Evolutionary conservation across 1,140 invertebrate species (phyloP).

Genomic region (Eueides isabella): DNA sequence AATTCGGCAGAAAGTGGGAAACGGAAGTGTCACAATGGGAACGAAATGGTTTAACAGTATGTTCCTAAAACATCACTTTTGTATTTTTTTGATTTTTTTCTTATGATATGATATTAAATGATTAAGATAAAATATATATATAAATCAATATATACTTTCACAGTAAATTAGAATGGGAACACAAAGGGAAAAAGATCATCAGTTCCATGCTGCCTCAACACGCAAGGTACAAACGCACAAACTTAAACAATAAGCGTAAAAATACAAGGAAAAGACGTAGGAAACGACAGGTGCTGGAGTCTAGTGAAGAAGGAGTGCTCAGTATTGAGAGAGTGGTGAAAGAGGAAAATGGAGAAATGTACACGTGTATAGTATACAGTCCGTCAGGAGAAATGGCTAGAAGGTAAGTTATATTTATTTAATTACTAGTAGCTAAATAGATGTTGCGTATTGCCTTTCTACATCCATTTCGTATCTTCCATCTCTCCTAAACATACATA

Average conservation of each 20-base stretch:
- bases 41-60: too few species aligned
- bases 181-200: constrained; percentile 73
- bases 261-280: constrained; percentile 54
- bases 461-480: too few species aligned
- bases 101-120: too few species aligned
- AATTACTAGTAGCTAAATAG: too few species aligned
- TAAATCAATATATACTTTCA: constrained; percentile 30
- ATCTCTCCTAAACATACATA: too few species aligned
- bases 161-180: constrained; percentile 80
- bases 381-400: constrained; percentile 89
- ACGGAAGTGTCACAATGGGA: too few species aligned
- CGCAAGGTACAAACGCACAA: constrained; percentile 56
- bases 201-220: constrained; percentile 62
- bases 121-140: neutral
- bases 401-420: constrained; percentile 53
- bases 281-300: constrained; percentile 69
- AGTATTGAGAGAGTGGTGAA: constrained; percentile 89
- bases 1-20: too few species aligned
- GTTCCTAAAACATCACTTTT: too few species aligned
- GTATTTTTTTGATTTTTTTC: too few species aligned
- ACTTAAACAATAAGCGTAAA: constrained; percentile 39
- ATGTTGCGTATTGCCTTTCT: too few species aligned
- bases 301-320: constrained; percentile 81
- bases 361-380: constrained; percentile 92
- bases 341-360: constrained; percentile 86